These are phyloP conservation scores for Dermochelys coriacea DNA, from an alignment of 2,797 vertebrate genomes.

Conservation along the genomic window DNA sequence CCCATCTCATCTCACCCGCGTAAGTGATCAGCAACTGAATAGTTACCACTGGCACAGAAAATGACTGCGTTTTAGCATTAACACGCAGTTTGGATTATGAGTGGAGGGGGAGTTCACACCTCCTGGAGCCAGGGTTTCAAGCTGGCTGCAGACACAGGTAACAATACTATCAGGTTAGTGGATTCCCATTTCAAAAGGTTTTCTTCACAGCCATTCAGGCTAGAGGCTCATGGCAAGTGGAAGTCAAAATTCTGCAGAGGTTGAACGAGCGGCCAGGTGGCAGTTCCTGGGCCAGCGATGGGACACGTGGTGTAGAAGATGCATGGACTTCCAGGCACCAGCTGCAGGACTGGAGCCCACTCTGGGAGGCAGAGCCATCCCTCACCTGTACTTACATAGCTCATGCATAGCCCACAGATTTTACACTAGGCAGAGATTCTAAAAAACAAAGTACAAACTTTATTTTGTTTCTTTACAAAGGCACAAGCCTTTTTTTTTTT, in stretches of 20 bases:
- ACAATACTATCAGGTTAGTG: background rate
- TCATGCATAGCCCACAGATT: background rate
- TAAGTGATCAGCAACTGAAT: background rate
- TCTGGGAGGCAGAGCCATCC: background rate
- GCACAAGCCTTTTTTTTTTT: slow-evolving; percentile 91
- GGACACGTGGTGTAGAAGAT: background rate
- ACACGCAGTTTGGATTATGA: no score
- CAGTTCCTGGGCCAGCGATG: background rate
- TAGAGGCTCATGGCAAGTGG: background rate
- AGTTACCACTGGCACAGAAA: no score
- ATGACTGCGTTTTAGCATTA: no score
- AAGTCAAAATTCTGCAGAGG: background rate
- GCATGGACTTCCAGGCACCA: background rate
- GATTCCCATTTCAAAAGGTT: background rate
- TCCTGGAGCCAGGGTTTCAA: background rate
- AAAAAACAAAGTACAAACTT: slow-evolving; percentile 99
- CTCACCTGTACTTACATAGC: background rate
- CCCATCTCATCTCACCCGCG: background rate
- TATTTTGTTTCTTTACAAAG: slow-evolving; percentile 99
- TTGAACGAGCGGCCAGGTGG: background rate
- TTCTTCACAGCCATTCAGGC: background rate
- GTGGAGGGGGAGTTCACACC: background rate
- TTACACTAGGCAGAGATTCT: slow-evolving; percentile 60
- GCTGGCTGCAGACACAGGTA: background rate
- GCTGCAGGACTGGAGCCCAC: background rate